These are phyloP conservation scores for Enhydra lutris DNA, from an alignment of 2,113 vertebrate genomes.

Conservation along the genomic window DNA sequence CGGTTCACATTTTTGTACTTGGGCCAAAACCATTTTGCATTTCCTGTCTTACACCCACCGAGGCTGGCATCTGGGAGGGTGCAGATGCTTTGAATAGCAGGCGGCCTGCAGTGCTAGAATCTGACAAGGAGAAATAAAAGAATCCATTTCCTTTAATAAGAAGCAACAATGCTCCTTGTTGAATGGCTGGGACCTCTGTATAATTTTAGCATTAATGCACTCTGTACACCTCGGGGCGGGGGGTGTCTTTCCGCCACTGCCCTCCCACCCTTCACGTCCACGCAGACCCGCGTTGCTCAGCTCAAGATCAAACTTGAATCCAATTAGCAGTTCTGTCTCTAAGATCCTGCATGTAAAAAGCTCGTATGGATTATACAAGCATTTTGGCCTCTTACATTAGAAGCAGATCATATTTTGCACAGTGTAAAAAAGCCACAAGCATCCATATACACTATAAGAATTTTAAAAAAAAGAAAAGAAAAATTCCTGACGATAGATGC, in stretches of 20 bases:
- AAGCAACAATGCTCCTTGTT: not conserved
- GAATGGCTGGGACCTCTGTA: not conserved
- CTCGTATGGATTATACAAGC: not conserved
- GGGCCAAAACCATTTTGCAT: constrained; percentile 7
- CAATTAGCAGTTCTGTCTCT: not conserved
- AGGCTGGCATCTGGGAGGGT: not conserved
- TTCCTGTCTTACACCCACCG: constrained; percentile 39
- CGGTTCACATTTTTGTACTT: constrained; percentile 23
- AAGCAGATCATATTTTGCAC: constrained; percentile 7
- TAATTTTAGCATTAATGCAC: not conserved
- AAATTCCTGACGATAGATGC: not conserved
- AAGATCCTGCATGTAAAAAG: not conserved
- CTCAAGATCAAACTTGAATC: not conserved
- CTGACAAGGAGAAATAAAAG: not conserved
- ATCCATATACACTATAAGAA: not conserved
- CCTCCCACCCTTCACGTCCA: not conserved
- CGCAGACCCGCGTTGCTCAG: not conserved
- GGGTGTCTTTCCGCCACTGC: not conserved
- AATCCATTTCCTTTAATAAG: not conserved
- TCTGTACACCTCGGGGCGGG: not conserved
- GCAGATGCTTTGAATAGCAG: not conserved
- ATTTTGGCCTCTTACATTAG: not conserved
- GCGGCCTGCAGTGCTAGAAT: not conserved
- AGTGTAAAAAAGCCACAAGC: not conserved
- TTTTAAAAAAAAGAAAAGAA: not conserved